Base-by-base conservation (phyloP, 2,113 vertebrate species). In the Turdus rufiventris region DNA sequence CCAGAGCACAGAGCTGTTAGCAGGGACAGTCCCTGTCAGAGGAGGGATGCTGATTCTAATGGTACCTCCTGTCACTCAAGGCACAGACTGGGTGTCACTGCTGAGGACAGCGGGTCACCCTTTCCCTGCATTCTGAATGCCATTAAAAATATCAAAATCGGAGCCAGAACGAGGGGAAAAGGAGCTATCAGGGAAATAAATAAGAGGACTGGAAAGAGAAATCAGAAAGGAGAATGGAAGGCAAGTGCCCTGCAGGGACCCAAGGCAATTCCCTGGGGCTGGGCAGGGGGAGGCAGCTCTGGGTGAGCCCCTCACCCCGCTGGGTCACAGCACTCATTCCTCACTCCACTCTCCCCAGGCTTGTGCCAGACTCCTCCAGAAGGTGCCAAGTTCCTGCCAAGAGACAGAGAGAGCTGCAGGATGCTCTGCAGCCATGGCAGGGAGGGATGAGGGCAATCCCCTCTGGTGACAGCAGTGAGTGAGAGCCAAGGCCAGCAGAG, bases 141-240 rank as follows among this genome's bases (percentile, higher is more conserved):
- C 45, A 74, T 66, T 94, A 96, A 94, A 95, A 96, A 76, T 47
- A 81, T 42, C 82, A 80, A 95, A 93, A 88, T 12, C 74, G 78
- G 72, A 80, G 68, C 14, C 20, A 6, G 60, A 48, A 81, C 8
- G 38, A 66, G 20, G 4, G 11, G 13, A 2, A 90, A 89, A 85
- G 14, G 19, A 91, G 83, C 76, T 10, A 77, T 88, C 80, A 91
- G 26, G 51, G 28, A 81, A 73, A 89, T 34, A 94, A 88, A 81
- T 74, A 54, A 42, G 62, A 74, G 28, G 50, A 43, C 33, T 34
- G 45, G 81, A 76, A 75, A 89, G 88, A 73, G 48, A 80, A 91
- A 88, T 74, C 19, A 29, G 51, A 45, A 57, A 48, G 50, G 25
- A 79, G 70, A 63, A 36, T 12, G 83, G 43, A 65, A 93, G 34